phyloP scores from a whole-genome alignment of 1,140 invertebrate species.

The Bombus pyrosoma region DNA sequence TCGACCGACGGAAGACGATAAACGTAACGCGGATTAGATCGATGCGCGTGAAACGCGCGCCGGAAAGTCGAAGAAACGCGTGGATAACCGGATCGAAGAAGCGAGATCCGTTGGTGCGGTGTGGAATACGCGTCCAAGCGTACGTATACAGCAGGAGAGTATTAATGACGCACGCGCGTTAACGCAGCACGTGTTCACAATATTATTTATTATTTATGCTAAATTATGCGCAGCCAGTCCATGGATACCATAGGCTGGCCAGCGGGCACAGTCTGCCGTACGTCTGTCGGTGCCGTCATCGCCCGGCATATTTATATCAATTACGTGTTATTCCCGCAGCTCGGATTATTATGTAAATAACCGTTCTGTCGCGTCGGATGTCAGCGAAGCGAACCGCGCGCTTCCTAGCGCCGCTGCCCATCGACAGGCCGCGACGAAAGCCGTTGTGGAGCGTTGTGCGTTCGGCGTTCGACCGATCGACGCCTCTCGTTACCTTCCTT shows the following conservation, averaged over 20 bases:
- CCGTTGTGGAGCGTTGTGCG: not conserved
- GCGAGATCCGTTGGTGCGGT: not conserved
- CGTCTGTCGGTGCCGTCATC: slow-evolving; percentile 77
- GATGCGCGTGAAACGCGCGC: no score
- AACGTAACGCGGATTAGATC: no score
- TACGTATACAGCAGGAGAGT: slow-evolving; percentile 49
- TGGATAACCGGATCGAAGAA: not conserved
- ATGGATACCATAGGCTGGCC: slow-evolving; percentile 76
- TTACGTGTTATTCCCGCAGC: slow-evolving; percentile 78
- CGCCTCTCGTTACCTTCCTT: not conserved
- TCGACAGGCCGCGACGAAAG: slow-evolving; percentile 14
- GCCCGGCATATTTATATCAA: slow-evolving; percentile 79
- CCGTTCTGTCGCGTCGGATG: slow-evolving; percentile 62
- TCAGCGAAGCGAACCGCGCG: slow-evolving; percentile 44
- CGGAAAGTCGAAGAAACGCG: not conserved
- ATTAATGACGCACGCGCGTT: slow-evolving; percentile 74
- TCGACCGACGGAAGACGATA: not conserved
- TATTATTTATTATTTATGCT: slow-evolving; percentile 81
- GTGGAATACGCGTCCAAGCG: slow-evolving; percentile 47
- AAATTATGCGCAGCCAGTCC: slow-evolving; percentile 78
- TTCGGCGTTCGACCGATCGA: not conserved
- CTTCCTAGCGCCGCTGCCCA: not conserved
- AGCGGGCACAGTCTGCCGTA: slow-evolving; percentile 77
- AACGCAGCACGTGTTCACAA: slow-evolving; percentile 78
- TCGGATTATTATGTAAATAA: slow-evolving; percentile 80